phyloP scores from a whole-genome alignment of 1,140 invertebrate genomes.

The Drosophila kurseongensis region DNA sequence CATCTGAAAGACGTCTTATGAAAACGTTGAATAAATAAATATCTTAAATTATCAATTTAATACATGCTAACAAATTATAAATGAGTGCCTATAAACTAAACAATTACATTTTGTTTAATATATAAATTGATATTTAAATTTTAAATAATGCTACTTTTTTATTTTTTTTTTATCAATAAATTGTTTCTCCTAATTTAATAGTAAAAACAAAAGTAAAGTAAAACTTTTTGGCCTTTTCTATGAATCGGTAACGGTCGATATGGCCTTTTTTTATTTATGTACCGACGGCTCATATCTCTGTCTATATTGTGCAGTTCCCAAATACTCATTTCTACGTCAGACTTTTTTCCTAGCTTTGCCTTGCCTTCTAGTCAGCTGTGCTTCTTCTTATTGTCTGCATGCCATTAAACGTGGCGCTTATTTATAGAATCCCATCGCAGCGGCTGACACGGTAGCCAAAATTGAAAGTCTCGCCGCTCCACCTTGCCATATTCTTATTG shows the following conservation, averaged over 20 bases:
- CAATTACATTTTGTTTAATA: too few species aligned
- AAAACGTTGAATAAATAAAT: too few species aligned
- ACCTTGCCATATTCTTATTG: slow-evolving; percentile 29
- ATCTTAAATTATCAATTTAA: too few species aligned
- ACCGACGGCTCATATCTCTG: slow-evolving; percentile 10
- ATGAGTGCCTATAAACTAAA: too few species aligned
- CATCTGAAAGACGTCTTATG: too few species aligned
- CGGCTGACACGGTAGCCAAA: slow-evolving; percentile 54
- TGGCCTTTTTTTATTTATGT: slow-evolving; percentile 15
- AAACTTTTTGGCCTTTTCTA: slow-evolving; percentile 10
- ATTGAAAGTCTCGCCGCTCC: slow-evolving; percentile 7
- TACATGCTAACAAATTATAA: too few species aligned
- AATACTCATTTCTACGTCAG: slow-evolving; percentile 53
- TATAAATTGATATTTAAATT: too few species aligned
- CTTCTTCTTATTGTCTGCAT: slow-evolving; percentile 80
- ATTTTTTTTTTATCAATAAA: too few species aligned
- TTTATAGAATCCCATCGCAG: slow-evolving; percentile 65
- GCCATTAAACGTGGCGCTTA: slow-evolving; percentile 78
- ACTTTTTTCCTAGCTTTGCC: slow-evolving; percentile 24
- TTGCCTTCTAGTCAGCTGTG: slow-evolving; percentile 38
- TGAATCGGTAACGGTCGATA: not conserved
- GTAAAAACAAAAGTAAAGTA: too few species aligned
- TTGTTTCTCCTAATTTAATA: too few species aligned
- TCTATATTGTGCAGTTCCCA: slow-evolving; percentile 4
- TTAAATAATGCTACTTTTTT: too few species aligned